Evolutionary conservation across 2,113 vertebrate species (phyloP).

Genomic region (Donacobius atricapilla): DNA sequence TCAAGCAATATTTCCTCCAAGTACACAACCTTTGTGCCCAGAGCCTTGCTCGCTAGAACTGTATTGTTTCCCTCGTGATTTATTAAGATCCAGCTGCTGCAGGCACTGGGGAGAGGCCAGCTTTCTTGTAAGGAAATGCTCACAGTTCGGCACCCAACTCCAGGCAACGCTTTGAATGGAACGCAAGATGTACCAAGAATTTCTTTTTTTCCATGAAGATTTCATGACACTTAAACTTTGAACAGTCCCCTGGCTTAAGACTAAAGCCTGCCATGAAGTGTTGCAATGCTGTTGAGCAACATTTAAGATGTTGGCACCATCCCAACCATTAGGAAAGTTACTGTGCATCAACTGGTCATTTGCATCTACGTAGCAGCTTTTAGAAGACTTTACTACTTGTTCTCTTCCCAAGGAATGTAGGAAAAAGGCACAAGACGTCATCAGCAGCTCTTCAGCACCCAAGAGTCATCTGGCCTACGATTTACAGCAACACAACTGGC

Average conservation of each 20-base stretch:
- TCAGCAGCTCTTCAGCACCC: background rate
- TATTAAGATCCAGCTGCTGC: background rate
- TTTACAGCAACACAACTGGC: background rate
- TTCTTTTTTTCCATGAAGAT: background rate
- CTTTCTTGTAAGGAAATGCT: background rate
- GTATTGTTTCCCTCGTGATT: background rate
- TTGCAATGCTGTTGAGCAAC: background rate
- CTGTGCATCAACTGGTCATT: background rate
- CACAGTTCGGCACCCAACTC: background rate
- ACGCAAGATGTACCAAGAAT: background rate
- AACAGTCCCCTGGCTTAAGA: background rate
- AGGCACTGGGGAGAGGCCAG: background rate
- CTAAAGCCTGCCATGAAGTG: background rate
- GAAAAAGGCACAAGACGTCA: background rate
- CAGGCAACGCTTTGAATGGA: background rate
- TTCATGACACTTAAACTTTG: background rate
- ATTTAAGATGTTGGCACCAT: background rate
- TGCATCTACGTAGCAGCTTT: background rate
- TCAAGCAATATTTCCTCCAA: background rate
- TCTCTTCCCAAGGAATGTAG: background rate
- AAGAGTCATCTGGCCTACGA: background rate
- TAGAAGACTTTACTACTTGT: background rate
- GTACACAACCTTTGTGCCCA: background rate
- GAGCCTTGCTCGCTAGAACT: background rate
- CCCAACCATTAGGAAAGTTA: background rate